Base-by-base conservation (phyloP, 2,888 invertebrate species). In the Euzophera pinguis region DNA sequence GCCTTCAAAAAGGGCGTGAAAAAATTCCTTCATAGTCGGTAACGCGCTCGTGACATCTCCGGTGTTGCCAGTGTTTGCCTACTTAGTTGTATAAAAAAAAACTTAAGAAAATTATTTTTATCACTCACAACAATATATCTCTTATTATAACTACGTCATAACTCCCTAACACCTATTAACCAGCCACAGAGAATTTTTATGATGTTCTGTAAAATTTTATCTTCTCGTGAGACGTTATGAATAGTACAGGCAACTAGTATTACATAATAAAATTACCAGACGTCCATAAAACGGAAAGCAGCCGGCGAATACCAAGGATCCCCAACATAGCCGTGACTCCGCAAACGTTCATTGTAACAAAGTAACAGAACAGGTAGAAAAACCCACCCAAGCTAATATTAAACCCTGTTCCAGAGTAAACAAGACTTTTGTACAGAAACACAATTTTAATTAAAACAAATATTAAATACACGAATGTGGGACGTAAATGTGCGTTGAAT, bases 281-380 rank as follows among this genome's bases (percentile, higher is more conserved):
- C 60, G 63, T 58, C 63, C 71, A 73, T 75, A 78, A 75, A 78
- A 70, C 62, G 69, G 57, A 65, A 75, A 70, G 64, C 70, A 61
- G 59, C 64, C 62, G 59, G 68, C 63, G 73, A 75, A 80, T 78
- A 73, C 73, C 74, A 77, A 78, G 75, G 71, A 81, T 73, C 62
- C 57, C 57, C 60, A 59, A 70, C 69, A 69, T 78, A 71, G 80
- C 81, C 81, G 83, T 84, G 82, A 83, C 81, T 81, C 65, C 71
- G 81, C 81, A 80, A 78, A 82, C 81, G 75, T 76, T 75, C 71
- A 71, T 69, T 61, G 63, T 71, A 75, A 81, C 80, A 81, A 82
- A 75, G 78, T 78, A 62, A 67, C 64, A 61, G 69, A 72, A 78
- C 83, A 85, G 83, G 84, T 85, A 84, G 72, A 78, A 78, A 78